Percentiles rank a stretch among this genome's conserved stretches.
Evolutionary conservation across 2,888 invertebrate species (phyloP).

Genomic region (Rotaria socialis): DNA sequence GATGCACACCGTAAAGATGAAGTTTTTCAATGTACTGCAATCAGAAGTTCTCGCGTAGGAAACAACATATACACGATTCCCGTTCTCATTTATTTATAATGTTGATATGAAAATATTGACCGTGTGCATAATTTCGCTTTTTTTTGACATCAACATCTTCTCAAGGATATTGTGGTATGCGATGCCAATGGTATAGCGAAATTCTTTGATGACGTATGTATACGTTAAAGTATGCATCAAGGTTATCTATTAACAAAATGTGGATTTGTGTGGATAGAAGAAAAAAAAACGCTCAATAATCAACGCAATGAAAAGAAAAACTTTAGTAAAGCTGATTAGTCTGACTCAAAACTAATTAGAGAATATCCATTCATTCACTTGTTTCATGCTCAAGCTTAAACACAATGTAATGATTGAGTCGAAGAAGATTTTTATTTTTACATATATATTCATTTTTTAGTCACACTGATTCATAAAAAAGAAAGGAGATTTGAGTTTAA

Average conservation of each 20-base stretch:
- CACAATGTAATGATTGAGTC: too few relatives aligned
- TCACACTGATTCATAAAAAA: too few relatives aligned
- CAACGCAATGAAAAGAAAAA: not conserved
- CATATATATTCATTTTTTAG: too few relatives aligned
- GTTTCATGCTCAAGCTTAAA: too few relatives aligned
- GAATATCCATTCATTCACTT: not conserved
- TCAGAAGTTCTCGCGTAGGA: not conserved
- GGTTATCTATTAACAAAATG: not conserved
- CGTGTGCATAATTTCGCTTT: not conserved
- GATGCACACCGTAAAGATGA: not conserved
- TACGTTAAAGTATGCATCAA: not conserved
- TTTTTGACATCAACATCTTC: not conserved
- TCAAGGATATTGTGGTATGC: not conserved
- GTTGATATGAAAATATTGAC: not conserved
- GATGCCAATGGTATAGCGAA: not conserved
- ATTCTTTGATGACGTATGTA: not conserved
- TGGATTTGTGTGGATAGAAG: not conserved
- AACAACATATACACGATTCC: not conserved
- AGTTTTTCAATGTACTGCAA: not conserved
- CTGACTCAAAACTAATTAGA: not conserved
- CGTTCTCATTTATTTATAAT: not conserved
- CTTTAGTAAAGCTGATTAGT: not conserved
- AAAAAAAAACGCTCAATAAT: not conserved
- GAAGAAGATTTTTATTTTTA: too few relatives aligned
- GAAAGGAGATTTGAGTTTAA: not conserved